These are phyloP conservation scores for Montipora sp. DNA, from an alignment of 64 coral and sea anemone genomes.

Conservation along the genomic window DNA sequence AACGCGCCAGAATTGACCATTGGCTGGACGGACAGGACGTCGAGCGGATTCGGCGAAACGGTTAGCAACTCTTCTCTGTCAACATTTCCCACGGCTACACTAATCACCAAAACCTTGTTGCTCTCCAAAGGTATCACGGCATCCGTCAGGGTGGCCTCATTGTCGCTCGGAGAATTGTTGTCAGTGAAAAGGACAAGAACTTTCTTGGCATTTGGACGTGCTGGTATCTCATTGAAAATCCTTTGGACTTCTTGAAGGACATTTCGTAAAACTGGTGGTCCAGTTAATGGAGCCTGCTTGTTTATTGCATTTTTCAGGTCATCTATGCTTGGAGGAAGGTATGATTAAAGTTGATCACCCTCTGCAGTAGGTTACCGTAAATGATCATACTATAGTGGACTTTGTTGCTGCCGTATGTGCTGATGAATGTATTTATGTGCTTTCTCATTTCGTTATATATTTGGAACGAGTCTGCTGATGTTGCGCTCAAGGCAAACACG, in stretches of 20 bases:
- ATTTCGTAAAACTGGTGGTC: slow-evolving; percentile 44
- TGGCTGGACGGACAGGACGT: slow-evolving; percentile 5
- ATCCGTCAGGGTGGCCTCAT: neutral
- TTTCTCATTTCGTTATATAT: slow-evolving; percentile 55
- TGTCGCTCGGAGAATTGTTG: slow-evolving; percentile 42
- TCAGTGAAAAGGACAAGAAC: slow-evolving; percentile 76
- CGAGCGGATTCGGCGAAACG: slow-evolving; percentile 45
- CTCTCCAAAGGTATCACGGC: slow-evolving; percentile 17
- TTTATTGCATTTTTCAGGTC: slow-evolving; percentile 60
- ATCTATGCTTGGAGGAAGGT: slow-evolving; percentile 35
- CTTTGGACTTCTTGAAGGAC: slow-evolving; percentile 54
- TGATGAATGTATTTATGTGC: slow-evolving; percentile 43
- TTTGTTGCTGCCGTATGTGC: slow-evolving; percentile 59
- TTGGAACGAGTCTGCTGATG: slow-evolving; percentile 22
- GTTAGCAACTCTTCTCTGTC: slow-evolving; percentile 5
- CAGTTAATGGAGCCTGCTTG: slow-evolving; percentile 17
- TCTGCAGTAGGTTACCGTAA: slow-evolving; percentile 27
- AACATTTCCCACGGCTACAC: neutral
- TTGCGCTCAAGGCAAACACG: slow-evolving; percentile 69
- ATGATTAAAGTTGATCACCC: slow-evolving; percentile 59
- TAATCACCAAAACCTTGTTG: slow-evolving; percentile 23
- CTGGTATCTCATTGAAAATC: slow-evolving; percentile 51
- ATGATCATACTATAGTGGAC: slow-evolving; percentile 81
- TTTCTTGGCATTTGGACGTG: slow-evolving; percentile 71
- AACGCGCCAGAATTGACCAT: slow-evolving; percentile 26